Evolutionary conservation across 2,113 vertebrate genomes (phyloP).

Genomic region (Psilopogon haemacephalus): DNA sequence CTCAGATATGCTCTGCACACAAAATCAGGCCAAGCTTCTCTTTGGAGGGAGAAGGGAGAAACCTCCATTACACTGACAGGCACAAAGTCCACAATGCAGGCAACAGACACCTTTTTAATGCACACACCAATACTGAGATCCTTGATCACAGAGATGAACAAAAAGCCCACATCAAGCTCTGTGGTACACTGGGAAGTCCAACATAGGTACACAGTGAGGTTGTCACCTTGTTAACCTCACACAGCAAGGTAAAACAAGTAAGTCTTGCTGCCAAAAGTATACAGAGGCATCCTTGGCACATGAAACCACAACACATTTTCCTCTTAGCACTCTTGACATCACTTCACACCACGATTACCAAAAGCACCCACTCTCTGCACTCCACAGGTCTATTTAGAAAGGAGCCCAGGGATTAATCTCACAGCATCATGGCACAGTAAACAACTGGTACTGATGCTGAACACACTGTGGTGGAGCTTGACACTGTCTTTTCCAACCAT

Average conservation of each 20-base stretch:
- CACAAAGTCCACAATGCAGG: background rate
- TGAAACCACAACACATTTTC: background rate
- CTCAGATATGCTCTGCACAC: background rate
- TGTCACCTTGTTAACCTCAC: background rate
- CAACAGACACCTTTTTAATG: background rate
- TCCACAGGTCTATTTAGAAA: background rate
- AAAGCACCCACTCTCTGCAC: background rate
- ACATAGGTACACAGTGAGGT: background rate
- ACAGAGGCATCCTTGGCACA: background rate
- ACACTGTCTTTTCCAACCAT: background rate
- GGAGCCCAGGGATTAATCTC: background rate
- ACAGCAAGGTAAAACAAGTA: background rate
- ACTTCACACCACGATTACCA: background rate
- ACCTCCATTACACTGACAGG: background rate
- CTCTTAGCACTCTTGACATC: background rate
- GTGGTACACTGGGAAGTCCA: background rate
- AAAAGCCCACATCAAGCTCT: background rate
- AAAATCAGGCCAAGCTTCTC: background rate
- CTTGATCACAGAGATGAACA: accelerated
- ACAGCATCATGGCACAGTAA: background rate
- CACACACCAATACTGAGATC: background rate
- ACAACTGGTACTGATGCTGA: background rate
- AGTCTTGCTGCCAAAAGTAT: background rate
- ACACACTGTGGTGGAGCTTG: background rate
- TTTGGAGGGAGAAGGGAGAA: background rate